Evolutionary conservation across 2,888 invertebrate genomes (phyloP), one percentile per base, ranked within the genome.

Genomic region (Alcis repandata): DNA sequence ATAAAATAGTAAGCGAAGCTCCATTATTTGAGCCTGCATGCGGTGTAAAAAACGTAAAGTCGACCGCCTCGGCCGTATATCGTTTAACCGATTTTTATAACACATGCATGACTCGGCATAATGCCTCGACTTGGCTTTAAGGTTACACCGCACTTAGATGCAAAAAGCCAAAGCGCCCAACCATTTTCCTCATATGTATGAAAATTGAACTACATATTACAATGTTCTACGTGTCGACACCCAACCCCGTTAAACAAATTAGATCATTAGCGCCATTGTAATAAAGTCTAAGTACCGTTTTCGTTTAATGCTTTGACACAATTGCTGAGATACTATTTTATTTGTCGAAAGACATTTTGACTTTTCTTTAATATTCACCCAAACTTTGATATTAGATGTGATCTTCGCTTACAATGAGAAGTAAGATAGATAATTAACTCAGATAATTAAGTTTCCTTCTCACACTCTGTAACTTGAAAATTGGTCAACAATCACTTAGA

Each of bases 81-180:
- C 60, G 65, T 57, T 65, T 65, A 57, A 61, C 57, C 57, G 46
- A 60, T 61, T 61, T 59, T 66, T 66, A 66, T 61, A 61, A 56
- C 65, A 52, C 65, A 48, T 58, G 65, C 65, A 60, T 61, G 60
- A 66, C 60, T 61, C 41, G 57, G 60, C 65, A 57, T 57, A 65
- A 66, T 53, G 19, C 33, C 32, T 8, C 43, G 27, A 41, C 27
- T 40, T 40, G 33, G 22, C 32, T 15, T 40, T 56, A 43, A 52
- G 53, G 27, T 53, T 53, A 40, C 7, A 22, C 0, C 33, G 27
- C 53, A 41, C 38, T 52, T 49, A 15, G 27, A 13, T 40, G 53
- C 19, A 40, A 27, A 20, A 22, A 40, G 8, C 15, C 0, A 20
- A 22, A 40, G 1, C 15, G 0, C 15, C 17, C 0, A 15, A 40